Percentiles rank a stretch among this genome's conserved stretches.
phyloP scores from a whole-genome alignment of 2,113 vertebrate species.

The Piaya cayana region DNA sequence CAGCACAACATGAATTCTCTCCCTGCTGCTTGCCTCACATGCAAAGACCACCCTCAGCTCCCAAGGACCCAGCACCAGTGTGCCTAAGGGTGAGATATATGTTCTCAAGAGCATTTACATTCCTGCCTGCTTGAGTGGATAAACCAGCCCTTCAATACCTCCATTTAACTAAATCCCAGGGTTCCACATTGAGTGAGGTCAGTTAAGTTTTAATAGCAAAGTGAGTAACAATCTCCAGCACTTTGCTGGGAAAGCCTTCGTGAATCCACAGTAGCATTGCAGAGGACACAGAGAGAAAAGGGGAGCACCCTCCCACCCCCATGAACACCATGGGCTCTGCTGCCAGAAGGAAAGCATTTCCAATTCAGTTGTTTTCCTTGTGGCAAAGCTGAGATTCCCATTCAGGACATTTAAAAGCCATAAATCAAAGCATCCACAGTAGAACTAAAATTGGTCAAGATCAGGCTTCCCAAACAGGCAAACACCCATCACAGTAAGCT shows the following conservation, averaged over 20 bases:
- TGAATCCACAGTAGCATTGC: not conserved
- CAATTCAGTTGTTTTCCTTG: slow-evolving; percentile 47
- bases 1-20: not conserved
- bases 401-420: slow-evolving; percentile 48
- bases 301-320: not conserved
- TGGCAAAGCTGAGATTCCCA: slow-evolving; percentile 41
- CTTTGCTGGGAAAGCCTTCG: not conserved
- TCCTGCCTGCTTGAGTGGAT: not conserved
- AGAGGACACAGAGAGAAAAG: slow-evolving; percentile 17
- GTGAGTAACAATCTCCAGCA: not conserved
- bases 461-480: not conserved
- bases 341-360: slow-evolving; percentile 57
- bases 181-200: not conserved
- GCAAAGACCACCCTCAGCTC: not conserved
- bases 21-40: not conserved
- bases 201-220: not conserved
- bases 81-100: not conserved
- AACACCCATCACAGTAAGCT: not conserved
- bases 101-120: not conserved
- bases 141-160: not conserved
- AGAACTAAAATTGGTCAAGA: slow-evolving; percentile 24
- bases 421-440: slow-evolving; percentile 45
- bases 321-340: not conserved
- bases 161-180: not conserved
- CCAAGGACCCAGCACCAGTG: not conserved